Evolutionary conservation across 2,113 vertebrate genomes (phyloP).

Genomic region (Cervus canadensis): DNA sequence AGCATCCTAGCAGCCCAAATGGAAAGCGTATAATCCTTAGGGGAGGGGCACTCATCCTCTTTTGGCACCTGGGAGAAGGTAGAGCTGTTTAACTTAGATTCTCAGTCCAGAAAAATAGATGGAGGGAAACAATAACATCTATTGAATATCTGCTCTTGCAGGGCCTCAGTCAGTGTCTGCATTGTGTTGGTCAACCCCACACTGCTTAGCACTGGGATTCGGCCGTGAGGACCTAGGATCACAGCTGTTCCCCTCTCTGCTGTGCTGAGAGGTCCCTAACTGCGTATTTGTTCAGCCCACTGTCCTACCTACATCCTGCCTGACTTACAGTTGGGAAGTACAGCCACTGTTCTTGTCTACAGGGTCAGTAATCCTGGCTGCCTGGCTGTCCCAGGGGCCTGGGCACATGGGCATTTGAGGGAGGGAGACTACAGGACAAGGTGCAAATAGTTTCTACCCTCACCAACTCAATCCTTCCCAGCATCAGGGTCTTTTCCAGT

Average conservation of each 20-base stretch:
- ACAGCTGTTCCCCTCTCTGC: background rate
- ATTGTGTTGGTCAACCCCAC: too few relatives aligned
- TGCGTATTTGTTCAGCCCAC: background rate
- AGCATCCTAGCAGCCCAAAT: background rate
- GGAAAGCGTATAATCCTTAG: background rate
- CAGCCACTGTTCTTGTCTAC: background rate
- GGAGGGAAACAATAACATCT: background rate
- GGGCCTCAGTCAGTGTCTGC: background rate
- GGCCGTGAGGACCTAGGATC: background rate
- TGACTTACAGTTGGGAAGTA: background rate
- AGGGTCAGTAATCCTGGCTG: background rate
- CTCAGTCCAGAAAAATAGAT: background rate
- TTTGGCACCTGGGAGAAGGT: background rate
- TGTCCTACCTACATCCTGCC: background rate
- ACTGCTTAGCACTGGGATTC: background rate
- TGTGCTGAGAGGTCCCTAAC: background rate
- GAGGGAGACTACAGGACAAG: background rate
- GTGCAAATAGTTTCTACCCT: background rate
- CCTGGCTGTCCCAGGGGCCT: background rate
- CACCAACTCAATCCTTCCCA: background rate
- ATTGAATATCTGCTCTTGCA: background rate
- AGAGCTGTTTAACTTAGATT: background rate
- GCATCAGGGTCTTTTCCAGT: background rate
- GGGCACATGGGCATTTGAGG: background rate
- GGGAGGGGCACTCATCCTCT: background rate